Evolutionary conservation across 2,888 invertebrate genomes (phyloP).

Genomic region (Nematopogon swammerdamellus): DNA sequence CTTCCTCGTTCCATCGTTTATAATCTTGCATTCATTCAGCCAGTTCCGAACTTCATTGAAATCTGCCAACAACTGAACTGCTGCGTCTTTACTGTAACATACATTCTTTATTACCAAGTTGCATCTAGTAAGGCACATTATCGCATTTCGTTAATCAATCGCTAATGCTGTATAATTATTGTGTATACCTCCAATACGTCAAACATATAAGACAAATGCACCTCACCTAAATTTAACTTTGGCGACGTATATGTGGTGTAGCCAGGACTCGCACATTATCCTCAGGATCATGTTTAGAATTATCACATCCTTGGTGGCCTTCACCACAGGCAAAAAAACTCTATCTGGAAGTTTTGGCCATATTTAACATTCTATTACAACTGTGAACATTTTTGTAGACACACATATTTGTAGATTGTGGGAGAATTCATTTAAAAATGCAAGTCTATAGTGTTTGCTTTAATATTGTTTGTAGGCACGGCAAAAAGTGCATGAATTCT

Average conservation of each 20-base stretch:
- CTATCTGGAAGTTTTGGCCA: conserved; percentile 51
- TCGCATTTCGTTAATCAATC: too few relatives aligned
- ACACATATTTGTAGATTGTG: conserved; percentile 1
- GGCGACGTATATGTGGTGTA: conserved; percentile 80
- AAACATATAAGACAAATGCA: too few relatives aligned
- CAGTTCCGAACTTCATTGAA: conserved; percentile 76
- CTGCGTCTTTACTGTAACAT: conserved; percentile 67
- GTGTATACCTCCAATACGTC: too few relatives aligned
- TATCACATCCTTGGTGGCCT: conserved; percentile 68
- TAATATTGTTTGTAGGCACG: too few relatives aligned
- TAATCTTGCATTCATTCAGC: conserved; percentile 61
- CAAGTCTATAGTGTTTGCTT: too few relatives aligned
- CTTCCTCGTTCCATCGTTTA: conserved; percentile 51
- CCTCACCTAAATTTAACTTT: conserved; percentile 73
- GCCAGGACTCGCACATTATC: conserved; percentile 84
- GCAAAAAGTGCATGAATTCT: too few relatives aligned
- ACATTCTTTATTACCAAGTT: conserved; percentile 58
- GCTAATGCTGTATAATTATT: too few relatives aligned
- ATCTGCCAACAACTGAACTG: conserved; percentile 75
- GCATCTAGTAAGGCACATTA: background rate
- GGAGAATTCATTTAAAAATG: too few relatives aligned
- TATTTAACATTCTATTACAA: background rate
- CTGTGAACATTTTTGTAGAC: background rate
- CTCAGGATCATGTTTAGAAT: conserved; percentile 75
- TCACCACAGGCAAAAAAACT: conserved; percentile 73